Conservation (phyloP, 2,797 vertebrate species). For the Nasua narica region DNA sequence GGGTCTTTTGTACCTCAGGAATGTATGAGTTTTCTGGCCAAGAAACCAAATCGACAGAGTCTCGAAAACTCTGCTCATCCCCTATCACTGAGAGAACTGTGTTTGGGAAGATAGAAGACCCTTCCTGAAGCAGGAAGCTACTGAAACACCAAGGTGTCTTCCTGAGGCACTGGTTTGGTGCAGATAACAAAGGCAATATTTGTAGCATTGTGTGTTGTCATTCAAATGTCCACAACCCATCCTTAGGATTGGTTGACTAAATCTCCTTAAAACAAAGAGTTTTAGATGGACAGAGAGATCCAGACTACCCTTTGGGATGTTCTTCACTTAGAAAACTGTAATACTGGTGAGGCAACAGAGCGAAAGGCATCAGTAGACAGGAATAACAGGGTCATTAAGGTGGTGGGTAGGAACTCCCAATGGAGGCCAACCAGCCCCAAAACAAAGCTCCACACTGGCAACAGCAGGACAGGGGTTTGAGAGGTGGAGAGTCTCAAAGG, state of each 20-base stretch:
- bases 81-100: background rate
- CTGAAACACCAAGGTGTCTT: background rate
- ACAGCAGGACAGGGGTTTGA: background rate
- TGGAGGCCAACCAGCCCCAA: background rate
- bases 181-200: background rate
- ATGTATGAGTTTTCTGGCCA: background rate
- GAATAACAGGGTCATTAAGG: background rate
- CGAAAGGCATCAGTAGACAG: background rate
- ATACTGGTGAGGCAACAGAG: background rate
- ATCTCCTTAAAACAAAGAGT: background rate
- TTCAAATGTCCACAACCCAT: background rate
- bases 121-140: background rate
- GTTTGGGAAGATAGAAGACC: background rate
- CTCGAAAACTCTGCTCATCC: background rate
- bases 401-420: background rate
- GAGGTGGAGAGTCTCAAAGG: background rate
- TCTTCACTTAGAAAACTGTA: background rate
- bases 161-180: background rate
- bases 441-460: background rate
- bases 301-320: background rate
- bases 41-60: background rate
- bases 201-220: background rate
- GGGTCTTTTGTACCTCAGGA: constrained; percentile 14
- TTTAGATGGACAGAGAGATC: background rate
- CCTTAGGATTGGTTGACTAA: background rate